Evolutionary conservation across 2,888 invertebrate species (phyloP), one percentile per base, ranked within the genome.

Genomic region (Drymonia ruficornis): DNA sequence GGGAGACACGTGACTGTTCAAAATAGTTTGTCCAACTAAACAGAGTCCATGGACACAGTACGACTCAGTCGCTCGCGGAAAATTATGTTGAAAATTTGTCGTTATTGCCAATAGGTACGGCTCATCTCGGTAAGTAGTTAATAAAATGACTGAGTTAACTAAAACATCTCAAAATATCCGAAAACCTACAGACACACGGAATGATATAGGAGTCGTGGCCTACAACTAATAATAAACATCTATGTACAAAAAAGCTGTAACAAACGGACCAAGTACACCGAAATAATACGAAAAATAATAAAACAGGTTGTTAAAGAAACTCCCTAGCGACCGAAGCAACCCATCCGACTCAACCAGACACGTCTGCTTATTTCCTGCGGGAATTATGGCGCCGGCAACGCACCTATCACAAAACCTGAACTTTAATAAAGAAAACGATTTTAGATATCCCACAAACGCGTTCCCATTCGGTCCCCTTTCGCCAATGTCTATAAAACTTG

Each of bases 321-420:
- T 64, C 67, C 63, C 59, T 63, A 52, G 57, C 50, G 71, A 72
- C 67, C 67, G 71, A 68, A 59, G 51, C 51, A 65, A 50, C 65
- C 45, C 45, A 55, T 61, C 56, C 44, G 43, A 59, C 68, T 71
- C 71, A 61, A 50, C 59, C 68, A 74, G 72, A 74, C 63, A 70
- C 74, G 76, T 75, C 78, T 74, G 72, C 78, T 85, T 87, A 89
- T 89, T 89, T 89, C 87, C 89, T 87, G 64, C 51, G 77, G 89
- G 86, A 85, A 72, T 83, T 82, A 84, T 83, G 72, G 72, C 76
- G 71, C 67, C 63, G 74, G 69, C 76, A 75, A 83, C 81, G 78
- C 83, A 87, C 83, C 84, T 86, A 81, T 84, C 78, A 78, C 74
- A 71, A 76, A 76, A 67, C 73, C 72, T 76, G 60, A 51, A 48